These are phyloP conservation scores for Peromyscus nudipes DNA, from an alignment of 2,797 vertebrate genomes.

Conservation along the genomic window DNA sequence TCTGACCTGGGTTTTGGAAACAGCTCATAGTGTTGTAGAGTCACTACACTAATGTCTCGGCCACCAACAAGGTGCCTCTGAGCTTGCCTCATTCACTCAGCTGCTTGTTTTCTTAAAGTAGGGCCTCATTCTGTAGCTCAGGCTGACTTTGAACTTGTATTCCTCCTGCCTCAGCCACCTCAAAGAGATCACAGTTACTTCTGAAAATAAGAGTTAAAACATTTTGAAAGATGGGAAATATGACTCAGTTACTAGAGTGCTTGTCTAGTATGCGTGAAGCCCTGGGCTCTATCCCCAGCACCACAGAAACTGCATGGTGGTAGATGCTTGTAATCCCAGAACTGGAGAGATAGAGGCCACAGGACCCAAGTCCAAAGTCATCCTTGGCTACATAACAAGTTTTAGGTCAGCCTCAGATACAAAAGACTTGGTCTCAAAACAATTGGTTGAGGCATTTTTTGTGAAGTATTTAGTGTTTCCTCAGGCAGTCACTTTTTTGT, in stretches of 20 bases:
- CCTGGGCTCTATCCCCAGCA: background rate
- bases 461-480: no score
- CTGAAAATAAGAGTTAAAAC: no score
- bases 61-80: background rate
- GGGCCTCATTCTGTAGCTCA: background rate
- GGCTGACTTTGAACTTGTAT: no score
- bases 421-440: no score
- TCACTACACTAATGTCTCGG: background rate
- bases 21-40: background rate
- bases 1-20: slow-evolving; percentile 11
- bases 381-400: background rate
- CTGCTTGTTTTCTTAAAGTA: background rate
- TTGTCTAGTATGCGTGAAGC: no score
- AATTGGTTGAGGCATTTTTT: no score
- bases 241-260: no score
- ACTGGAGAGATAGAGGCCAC: background rate
- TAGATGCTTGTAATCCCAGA: background rate
- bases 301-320: background rate
- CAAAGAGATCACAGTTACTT: no score
- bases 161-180: no score
- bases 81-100: no score
- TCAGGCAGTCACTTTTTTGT: no score
- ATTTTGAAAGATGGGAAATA: no score
- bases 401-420: background rate
- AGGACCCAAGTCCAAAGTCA: background rate